Base-by-base conservation (phyloP, 2,888 invertebrate species). In the Lasioglossum calceatum region DNA sequence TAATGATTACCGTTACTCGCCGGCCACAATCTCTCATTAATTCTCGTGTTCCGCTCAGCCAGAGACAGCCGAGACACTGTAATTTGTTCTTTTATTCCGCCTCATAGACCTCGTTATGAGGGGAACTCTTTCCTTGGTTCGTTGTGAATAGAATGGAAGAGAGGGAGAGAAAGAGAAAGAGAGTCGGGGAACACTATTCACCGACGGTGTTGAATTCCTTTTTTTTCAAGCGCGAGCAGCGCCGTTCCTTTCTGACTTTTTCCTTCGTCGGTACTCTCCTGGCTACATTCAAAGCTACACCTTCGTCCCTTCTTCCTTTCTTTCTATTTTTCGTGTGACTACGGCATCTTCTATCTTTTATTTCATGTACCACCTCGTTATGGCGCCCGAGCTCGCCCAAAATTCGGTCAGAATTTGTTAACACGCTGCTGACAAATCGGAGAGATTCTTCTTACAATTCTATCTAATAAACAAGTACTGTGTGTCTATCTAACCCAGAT, bases 51-150 rank as follows among this genome's bases (percentile, higher is more conserved):
- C 75, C 16, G 39, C 61, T 27, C 61, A 61, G 27, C 61, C 74
- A 70, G 27, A n/a, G 58, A 81, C 81, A 64, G 47, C 47, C 70
- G 71, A 50, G 71, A 23, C 58, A 42, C 70, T 19, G 58, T 81
- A 83, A 81, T 75, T 83, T 76, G 23, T 81, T 79, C 50, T 75
- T 67, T 80, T 67, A 80, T 71, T 82, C 32, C 32, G 14, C 36
- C 39, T 76, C 71, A 47, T 81, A 81, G 73, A 83, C 70, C 74
- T 67, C 81, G 80, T 80, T 83, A 83, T 39, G 74, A 14, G 23
- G 67, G 5, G 80, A 70, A 73, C 73, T 64, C 50, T 61, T 27
- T 61, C 61, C 27, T 14, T 27, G 54, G 23, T 8, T 32, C 54
- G 36, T 27, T 54, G 54, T 67, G 82, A 82, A 74, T 79, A 79